Evolutionary conservation across 2,797 vertebrate species (phyloP).

Genomic region (Cottoperca gobio): DNA sequence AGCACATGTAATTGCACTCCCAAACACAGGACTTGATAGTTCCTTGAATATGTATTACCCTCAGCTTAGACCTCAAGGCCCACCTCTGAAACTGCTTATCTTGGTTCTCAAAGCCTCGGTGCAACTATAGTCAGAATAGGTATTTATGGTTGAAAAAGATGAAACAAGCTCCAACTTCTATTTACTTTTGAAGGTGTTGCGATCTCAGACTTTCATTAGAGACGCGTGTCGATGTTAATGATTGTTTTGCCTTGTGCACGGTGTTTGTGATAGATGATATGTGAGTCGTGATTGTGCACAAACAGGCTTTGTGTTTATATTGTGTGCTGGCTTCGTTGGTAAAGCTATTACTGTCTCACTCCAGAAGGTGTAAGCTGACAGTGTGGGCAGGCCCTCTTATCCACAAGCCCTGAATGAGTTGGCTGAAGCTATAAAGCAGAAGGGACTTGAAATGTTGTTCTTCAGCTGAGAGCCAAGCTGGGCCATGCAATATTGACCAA

Average conservation of each 20-base stretch:
- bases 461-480: conserved; percentile 39
- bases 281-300: conserved; percentile 32
- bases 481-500: conserved; percentile 27
- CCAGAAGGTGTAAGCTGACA: conserved; percentile 73
- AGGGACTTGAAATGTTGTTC: conserved; percentile 56
- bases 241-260: conserved; percentile 28
- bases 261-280: neutral
- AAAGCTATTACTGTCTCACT: conserved; percentile 62
- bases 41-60: conserved; percentile 47
- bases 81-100: conserved; percentile 22
- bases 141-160: conserved; percentile 52
- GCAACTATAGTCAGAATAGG: conserved; percentile 26
- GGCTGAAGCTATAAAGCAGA: conserved; percentile 62
- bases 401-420: conserved; percentile 59
- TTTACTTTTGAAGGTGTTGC: conserved; percentile 38
- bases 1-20: conserved; percentile 5
- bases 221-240: conserved; percentile 27
- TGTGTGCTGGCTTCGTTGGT: conserved; percentile 49
- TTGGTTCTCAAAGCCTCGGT: conserved; percentile 20
- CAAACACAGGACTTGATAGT: conserved; percentile 40
- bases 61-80: conserved; percentile 26
- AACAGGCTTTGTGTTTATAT: conserved; percentile 55
- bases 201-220: conserved; percentile 25
- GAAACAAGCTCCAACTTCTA: conserved; percentile 43
- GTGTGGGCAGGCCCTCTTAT: conserved; percentile 62